Percentiles rank a stretch among this genome's conserved stretches.
phyloP scores from a whole-genome alignment of 2,888 invertebrate species.

The Monochamus alternatus region DNA sequence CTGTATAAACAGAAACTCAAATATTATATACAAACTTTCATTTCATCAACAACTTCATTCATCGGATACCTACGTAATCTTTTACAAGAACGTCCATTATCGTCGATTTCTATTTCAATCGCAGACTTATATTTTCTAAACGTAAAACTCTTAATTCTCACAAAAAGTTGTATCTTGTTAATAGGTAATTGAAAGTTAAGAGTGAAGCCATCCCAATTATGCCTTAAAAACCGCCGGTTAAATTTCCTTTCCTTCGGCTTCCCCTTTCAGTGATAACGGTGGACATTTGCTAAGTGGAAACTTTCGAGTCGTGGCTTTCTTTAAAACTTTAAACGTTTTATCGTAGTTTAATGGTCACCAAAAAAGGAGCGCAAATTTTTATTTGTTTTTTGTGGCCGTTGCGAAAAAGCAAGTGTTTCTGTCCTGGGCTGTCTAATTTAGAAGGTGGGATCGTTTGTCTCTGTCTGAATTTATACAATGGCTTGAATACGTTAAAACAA shows the following conservation, averaged over 20 bases:
- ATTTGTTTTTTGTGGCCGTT: slow-evolving; percentile 45
- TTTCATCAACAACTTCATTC: too few species aligned
- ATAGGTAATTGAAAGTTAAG: slow-evolving; percentile 48
- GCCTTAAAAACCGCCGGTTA: slow-evolving; percentile 42
- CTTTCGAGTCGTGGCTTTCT: slow-evolving; percentile 55
- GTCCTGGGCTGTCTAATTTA: slow-evolving; percentile 22
- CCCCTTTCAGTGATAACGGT: slow-evolving; percentile 53
- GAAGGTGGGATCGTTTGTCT: slow-evolving; percentile 10
- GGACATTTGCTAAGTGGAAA: slow-evolving; percentile 57
- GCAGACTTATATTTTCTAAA: slow-evolving; percentile 7
- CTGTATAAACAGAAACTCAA: too few species aligned
- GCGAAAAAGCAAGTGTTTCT: slow-evolving; percentile 39
- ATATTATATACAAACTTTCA: too few species aligned
- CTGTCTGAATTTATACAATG: background rate
- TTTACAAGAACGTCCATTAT: background rate
- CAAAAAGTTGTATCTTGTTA: slow-evolving; percentile 39
- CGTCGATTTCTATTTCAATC: background rate
- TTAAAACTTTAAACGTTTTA: slow-evolving; percentile 58
- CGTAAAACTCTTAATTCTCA: slow-evolving; percentile 27
- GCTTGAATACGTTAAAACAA: background rate
- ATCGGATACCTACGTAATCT: too few species aligned
- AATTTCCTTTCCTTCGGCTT: slow-evolving; percentile 47
- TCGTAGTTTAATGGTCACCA: slow-evolving; percentile 54
- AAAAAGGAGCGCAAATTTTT: slow-evolving; percentile 49
- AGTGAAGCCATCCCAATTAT: slow-evolving; percentile 49